These are phyloP conservation scores for Hyperoodon ampullatus DNA, from an alignment of 2,113 vertebrate species.

Conservation along the genomic window DNA sequence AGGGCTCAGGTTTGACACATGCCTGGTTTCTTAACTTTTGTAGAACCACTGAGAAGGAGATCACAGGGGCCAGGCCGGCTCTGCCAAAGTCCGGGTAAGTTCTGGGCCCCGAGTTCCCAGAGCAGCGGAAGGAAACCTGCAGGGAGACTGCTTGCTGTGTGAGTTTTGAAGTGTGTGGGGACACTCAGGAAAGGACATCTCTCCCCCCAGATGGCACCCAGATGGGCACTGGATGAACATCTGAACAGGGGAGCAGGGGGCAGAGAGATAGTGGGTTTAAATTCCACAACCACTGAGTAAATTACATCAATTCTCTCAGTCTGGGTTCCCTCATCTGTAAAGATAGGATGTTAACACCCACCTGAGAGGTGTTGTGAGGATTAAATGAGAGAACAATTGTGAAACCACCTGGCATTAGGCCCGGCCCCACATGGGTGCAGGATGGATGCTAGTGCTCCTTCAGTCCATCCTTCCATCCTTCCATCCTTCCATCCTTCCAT, in stretches of 20 bases:
- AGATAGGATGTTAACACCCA: neutral
- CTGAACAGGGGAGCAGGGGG: too few species aligned
- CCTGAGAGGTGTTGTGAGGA: neutral
- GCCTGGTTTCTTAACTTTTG: neutral
- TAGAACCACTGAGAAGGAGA: neutral
- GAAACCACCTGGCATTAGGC: neutral
- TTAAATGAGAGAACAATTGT: neutral
- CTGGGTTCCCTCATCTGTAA: neutral
- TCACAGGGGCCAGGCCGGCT: neutral
- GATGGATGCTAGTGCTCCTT: neutral
- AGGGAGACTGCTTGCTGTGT: neutral
- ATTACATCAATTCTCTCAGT: neutral
- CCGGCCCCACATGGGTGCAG: accelerated
- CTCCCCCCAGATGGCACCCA: too few species aligned
- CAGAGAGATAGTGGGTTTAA: neutral
- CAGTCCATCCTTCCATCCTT: accelerated
- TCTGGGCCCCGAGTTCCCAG: neutral
- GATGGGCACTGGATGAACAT: neutral
- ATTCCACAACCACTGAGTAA: neutral
- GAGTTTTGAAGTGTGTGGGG: neutral
- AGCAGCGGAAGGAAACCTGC: neutral
- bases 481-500: accelerated
- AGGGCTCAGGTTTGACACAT: accelerated
- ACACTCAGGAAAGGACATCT: neutral
- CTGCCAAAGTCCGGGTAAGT: neutral